Evolutionary conservation across 2,888 invertebrate genomes (phyloP), one percentile per base, ranked within the genome.

Genomic region (Strigamia crassipes): DNA sequence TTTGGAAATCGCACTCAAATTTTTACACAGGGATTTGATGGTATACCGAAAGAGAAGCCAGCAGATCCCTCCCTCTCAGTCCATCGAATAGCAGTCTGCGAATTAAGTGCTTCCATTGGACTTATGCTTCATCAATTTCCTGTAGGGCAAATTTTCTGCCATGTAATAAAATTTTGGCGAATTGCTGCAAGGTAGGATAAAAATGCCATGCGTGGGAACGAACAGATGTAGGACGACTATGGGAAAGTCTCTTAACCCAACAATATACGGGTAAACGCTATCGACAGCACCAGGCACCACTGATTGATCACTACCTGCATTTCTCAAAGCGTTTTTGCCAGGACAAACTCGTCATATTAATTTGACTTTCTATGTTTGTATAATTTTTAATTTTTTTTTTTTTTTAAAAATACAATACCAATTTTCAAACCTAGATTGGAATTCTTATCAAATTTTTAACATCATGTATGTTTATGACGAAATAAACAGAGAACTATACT

Each of bases 141-240:
- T 73, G 73, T 73, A 73, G 73, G 73, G 31, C 73, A 73, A 73
- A 73, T 73, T 73, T 73, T 73, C 27, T 73, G 73, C 23, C 51
- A 51, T 73, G 73, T 73, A 27, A 73, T 73, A 73, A 73, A 73
- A 73, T 73, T 73, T 73, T 73, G 73, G 56, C 31, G 31, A 27
- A 73, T 73, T 73, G 73, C 73, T 27, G 73, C 73, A 73, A 73
- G 73, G 73, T 31, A 31, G 73, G 73, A 73, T 31, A 73, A 73
- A 56, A 73, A 73, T 73, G 31, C 31, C 31, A 27, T 12, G 73
- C 73, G 73, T 73, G 73, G 73, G 73, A 73, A 73, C 27, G 31
- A 73, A 15, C 73, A 73, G 73, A 27, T 73, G 73, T 27, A 73
- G 73, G 31, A 73, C 31, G 73, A 73, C 13, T 73, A 31, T 73